A percentile compares a stretch with the other conserved stretches of the same genome.
Evolutionary conservation across 2,113 vertebrate genomes (phyloP).

Genomic region (Chamaea fasciata): DNA sequence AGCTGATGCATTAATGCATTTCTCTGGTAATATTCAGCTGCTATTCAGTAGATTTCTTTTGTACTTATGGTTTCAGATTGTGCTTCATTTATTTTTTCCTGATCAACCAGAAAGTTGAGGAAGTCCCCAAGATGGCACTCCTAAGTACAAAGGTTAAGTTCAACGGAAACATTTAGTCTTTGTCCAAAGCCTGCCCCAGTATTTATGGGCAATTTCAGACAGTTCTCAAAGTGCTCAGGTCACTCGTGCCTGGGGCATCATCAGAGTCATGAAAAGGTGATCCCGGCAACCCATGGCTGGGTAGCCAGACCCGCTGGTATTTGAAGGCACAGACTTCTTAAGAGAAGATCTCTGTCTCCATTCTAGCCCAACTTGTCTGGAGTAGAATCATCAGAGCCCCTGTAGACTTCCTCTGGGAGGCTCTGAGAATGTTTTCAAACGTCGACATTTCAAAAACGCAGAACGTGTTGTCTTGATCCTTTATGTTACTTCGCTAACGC

Average conservation of each 20-base stretch:
- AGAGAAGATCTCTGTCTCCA: background rate
- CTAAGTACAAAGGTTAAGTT: background rate
- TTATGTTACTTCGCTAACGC: slow-evolving; percentile 5
- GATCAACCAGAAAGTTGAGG: background rate
- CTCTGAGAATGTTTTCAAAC: slow-evolving; percentile 51
- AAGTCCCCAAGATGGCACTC: background rate
- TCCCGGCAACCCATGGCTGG: background rate
- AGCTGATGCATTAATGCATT: background rate
- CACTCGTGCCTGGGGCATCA: slow-evolving; percentile 11
- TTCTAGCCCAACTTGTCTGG: slow-evolving; percentile 1
- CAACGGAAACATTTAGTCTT: background rate
- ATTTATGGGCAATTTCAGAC: slow-evolving; percentile 19
- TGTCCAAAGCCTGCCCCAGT: slow-evolving; percentile 17
- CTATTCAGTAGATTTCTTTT: background rate
- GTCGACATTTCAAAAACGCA: slow-evolving; percentile 30
- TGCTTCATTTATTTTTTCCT: background rate
- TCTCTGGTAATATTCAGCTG: background rate
- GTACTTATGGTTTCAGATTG: background rate
- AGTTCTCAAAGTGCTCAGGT: background rate
- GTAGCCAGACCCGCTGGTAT: background rate
- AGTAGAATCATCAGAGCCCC: slow-evolving; percentile 11
- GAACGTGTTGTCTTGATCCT: slow-evolving; percentile 49
- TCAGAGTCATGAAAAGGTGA: slow-evolving; percentile 19
- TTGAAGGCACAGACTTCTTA: slow-evolving; percentile 51
- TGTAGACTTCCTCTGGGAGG: slow-evolving; percentile 18